Base-by-base conservation (phyloP, 2,888 invertebrate genomes). In the Ochlodes sylvanus region DNA sequence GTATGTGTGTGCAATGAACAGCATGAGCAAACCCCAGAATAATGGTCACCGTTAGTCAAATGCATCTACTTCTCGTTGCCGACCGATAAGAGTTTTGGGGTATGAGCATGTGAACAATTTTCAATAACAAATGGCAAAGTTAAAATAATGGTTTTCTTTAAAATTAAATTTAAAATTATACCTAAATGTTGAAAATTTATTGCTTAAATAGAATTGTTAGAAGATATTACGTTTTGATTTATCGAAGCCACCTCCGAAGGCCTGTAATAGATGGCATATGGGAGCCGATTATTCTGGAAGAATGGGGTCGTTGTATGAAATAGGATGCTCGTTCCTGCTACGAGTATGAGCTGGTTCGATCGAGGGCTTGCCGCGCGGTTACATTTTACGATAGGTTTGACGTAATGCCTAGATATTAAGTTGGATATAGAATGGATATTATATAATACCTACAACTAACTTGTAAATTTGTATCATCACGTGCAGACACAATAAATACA, bases 301-400 rank as follows among this genome's bases (percentile, higher is more conserved):
- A 61, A 67, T 67, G 67, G 60, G 58, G 32, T 17, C 67, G 54
- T 47, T 67, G 52, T n/a, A 47, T 67, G n/a, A 67, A 61, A 67
- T 67, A 67, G 44, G 44, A 34, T 54, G 67, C 34, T 55, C 55
- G 60, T 60, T 32, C 27, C 17, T 27, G 52, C 32, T 60, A 52
- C 52, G 50, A 44, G 17, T 60, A 52, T 60, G 50, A 44, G 17
- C 52, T 42, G 27, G 58, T 32, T 34, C 54, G 17, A 60, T 54
- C 54, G 60, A 32, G 21, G 38, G 10, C 56, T 19, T 12, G 19
- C 34, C 41, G n/a, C n/a, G 50, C 12, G 64, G 65, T 41, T 58
- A 65, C 50, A 42, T 65, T 65, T 65, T 65, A 58, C 65, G 58
- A 47, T 58, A 41, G 63, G 47, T 58, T 10, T 52, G 58, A 58